Percentiles rank a stretch among this genome's conserved stretches.
Evolutionary conservation across 2,113 vertebrate genomes (phyloP).

Genomic region (Apaloderma vittatum): DNA sequence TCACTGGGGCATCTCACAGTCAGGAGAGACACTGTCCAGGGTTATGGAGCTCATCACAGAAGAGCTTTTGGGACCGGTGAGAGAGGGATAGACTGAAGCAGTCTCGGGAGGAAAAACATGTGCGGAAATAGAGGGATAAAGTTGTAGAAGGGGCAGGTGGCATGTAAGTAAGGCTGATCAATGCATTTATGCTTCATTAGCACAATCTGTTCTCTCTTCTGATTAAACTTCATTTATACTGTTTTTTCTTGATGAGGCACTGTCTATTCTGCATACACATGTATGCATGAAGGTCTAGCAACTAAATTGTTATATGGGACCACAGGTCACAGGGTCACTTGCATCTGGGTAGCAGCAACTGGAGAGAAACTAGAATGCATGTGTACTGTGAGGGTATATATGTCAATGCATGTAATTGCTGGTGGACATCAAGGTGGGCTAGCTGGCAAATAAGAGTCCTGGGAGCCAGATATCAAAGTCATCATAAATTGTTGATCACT

Average conservation of each 20-base stretch:
- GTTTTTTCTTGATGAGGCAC: background rate
- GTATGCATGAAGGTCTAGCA: background rate
- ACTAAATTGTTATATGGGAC: no score
- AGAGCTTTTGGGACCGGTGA: background rate
- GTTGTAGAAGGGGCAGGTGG: background rate
- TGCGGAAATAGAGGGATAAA: background rate
- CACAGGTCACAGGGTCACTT: rapidly evolving
- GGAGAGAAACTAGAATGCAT: background rate
- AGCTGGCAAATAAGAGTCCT: background rate
- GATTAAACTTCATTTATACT: background rate
- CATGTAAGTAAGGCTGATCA: background rate
- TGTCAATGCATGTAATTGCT: no score
- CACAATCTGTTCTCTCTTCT: background rate
- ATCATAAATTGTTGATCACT: background rate
- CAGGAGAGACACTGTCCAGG: no score
- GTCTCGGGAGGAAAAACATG: background rate
- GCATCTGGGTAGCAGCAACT: background rate
- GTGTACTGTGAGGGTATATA: background rate
- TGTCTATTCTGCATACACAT: background rate
- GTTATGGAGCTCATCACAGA: background rate
- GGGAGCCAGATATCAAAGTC: background rate
- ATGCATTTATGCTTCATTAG: background rate
- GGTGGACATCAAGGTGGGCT: background rate
- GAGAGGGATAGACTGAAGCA: background rate
- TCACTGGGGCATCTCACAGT: background rate